Conservation (phyloP, 2,888 invertebrate genomes). For the Euplexia lucipara region DNA sequence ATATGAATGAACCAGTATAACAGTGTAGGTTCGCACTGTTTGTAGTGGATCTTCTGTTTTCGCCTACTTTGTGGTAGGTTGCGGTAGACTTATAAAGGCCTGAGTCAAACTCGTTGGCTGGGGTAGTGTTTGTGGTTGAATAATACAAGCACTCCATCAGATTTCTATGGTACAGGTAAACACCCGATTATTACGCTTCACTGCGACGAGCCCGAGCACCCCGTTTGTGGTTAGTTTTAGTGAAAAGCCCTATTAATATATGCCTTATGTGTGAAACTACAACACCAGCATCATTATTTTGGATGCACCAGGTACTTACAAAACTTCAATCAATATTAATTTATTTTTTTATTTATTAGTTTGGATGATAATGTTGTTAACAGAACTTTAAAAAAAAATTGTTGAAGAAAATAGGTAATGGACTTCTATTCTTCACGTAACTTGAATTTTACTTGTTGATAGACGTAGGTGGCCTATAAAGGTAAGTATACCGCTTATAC, state of each 20-base stretch:
- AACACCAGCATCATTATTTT: background rate
- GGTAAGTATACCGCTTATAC: too few species aligned
- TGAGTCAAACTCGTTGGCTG: slow-evolving; percentile 54
- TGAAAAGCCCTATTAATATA: slow-evolving; percentile 28
- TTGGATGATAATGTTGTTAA: background rate
- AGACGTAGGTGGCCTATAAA: too few species aligned
- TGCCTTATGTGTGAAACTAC: background rate
- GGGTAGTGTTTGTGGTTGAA: slow-evolving; percentile 69
- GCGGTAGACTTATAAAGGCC: slow-evolving; percentile 64
- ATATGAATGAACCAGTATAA: background rate
- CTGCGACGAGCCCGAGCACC: slow-evolving; percentile 5
- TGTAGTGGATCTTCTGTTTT: slow-evolving; percentile 9
- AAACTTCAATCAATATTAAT: background rate
- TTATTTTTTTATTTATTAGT: too few species aligned
- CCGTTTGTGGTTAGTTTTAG: slow-evolving; percentile 24
- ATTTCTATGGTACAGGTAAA: slow-evolving; percentile 53
- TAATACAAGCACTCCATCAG: slow-evolving; percentile 66
- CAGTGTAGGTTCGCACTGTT: background rate
- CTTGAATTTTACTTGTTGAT: too few species aligned
- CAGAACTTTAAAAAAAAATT: background rate
- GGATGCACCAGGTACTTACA: background rate
- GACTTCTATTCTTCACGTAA: background rate
- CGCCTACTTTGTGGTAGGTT: slow-evolving; percentile 23
- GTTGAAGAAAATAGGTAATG: background rate
- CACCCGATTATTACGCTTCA: slow-evolving; percentile 47